phyloP scores from a whole-genome alignment of 1,140 invertebrate genomes.

The Campoletis sonorensis region DNA sequence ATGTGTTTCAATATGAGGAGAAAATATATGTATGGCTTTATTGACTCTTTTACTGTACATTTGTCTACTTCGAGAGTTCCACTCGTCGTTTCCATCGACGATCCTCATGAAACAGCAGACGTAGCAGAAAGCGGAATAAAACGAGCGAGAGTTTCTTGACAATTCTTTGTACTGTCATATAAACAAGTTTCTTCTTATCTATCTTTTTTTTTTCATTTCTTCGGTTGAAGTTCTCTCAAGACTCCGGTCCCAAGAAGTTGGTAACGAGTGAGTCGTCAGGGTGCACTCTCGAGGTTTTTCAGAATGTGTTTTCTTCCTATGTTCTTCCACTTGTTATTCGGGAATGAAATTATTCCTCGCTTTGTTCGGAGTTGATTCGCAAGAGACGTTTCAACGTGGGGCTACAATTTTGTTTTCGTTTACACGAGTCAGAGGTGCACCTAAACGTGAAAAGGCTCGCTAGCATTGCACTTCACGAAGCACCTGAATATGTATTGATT shows the following conservation, averaged over 20 bases:
- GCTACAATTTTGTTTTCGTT: too few relatives aligned
- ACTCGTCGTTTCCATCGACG: not conserved
- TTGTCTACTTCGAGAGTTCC: not conserved
- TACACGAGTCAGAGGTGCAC: too few relatives aligned
- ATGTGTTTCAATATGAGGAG: not conserved
- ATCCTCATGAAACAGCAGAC: slow-evolving; percentile 1
- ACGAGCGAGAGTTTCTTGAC: not conserved
- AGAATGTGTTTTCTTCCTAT: too few relatives aligned
- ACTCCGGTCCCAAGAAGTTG: not conserved
- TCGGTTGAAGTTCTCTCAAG: not conserved
- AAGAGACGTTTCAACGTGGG: too few relatives aligned
- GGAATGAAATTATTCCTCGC: too few relatives aligned
- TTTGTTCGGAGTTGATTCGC: too few relatives aligned
- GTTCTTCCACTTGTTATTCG: too few relatives aligned
- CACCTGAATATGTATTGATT: too few relatives aligned
- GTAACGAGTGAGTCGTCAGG: not conserved
- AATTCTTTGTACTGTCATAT: slow-evolving; percentile 13
- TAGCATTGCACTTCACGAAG: too few relatives aligned
- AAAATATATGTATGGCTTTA: not conserved
- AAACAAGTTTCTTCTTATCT: slow-evolving; percentile 11
- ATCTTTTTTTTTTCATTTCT: not conserved
- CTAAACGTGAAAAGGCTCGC: too few relatives aligned
- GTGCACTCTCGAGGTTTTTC: not conserved
- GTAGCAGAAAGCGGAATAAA: not conserved
- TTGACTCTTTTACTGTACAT: not conserved